Percentiles rank a stretch among this genome's conserved stretches.
phyloP scores from a whole-genome alignment of 1,140 invertebrate genomes.

The Trichoplusia ni region DNA sequence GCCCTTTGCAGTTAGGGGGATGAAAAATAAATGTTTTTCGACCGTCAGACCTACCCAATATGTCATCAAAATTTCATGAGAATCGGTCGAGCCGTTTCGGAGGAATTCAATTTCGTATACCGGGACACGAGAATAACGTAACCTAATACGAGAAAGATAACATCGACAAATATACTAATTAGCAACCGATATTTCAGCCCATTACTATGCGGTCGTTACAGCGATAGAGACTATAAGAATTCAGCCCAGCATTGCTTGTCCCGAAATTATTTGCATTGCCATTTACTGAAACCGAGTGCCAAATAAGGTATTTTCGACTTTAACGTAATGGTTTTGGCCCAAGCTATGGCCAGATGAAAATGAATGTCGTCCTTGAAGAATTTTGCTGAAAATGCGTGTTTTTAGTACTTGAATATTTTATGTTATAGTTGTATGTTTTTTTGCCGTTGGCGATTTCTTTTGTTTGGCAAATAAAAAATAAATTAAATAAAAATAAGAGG shows the following conservation, averaged over 20 bases:
- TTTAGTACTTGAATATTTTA: slow-evolving; percentile 5
- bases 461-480: too few species aligned
- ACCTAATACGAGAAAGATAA: too few species aligned
- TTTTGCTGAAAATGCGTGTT: slow-evolving; percentile 1
- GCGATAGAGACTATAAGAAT: slow-evolving; percentile 9
- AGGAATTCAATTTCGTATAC: too few species aligned
- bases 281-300: slow-evolving; percentile 19
- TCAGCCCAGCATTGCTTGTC: slow-evolving; percentile 24
- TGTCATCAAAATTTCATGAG: too few species aligned
- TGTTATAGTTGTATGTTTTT: not conserved
- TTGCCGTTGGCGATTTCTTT: not conserved
- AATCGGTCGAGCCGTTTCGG: too few species aligned
- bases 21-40: too few species aligned
- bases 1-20: too few species aligned
- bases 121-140: too few species aligned
- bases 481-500: too few species aligned
- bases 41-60: too few species aligned
- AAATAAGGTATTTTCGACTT: slow-evolving; percentile 30
- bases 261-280: slow-evolving; percentile 28
- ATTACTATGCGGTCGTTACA: not conserved
- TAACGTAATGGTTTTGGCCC: slow-evolving; percentile 25
- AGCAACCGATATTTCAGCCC: too few species aligned
- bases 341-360: slow-evolving; percentile 29
- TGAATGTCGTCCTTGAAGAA: slow-evolving; percentile 25
- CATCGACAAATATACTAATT: too few species aligned